Percentiles rank a stretch among this genome's conserved stretches.
These are phyloP conservation scores for Torymus tubicola DNA, from an alignment of 2,888 invertebrate genomes.

Conservation along the genomic window DNA sequence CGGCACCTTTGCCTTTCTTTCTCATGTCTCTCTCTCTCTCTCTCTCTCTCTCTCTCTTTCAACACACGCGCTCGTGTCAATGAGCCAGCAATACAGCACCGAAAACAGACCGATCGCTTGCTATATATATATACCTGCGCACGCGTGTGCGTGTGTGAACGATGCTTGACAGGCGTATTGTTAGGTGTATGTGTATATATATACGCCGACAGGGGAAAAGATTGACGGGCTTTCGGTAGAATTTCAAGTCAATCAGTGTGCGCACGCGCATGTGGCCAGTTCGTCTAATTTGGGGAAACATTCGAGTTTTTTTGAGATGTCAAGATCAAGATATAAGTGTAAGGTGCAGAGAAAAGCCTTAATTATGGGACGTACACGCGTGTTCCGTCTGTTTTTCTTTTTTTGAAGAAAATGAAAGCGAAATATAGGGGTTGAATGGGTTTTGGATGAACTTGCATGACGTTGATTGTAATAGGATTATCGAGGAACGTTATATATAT, in stretches of 20 bases:
- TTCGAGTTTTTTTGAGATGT: slow-evolving; percentile 4
- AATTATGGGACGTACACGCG: too few relatives aligned
- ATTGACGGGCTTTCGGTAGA: slow-evolving; percentile 43
- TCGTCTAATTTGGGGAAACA: slow-evolving; percentile 45
- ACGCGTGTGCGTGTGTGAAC: neutral
- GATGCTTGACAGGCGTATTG: slow-evolving; percentile 51
- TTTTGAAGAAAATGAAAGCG: too few relatives aligned
- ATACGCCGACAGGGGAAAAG: neutral
- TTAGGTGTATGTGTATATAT: too few relatives aligned
- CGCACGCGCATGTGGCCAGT: slow-evolving; percentile 25
- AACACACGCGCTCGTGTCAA: slow-evolving; percentile 38
- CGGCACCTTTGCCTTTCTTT: slow-evolving; percentile 7
- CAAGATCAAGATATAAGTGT: too few relatives aligned
- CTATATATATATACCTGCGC: slow-evolving; percentile 35
- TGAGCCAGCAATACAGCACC: slow-evolving; percentile 43
- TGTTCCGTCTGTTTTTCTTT: too few relatives aligned
- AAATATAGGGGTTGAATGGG: too few relatives aligned
- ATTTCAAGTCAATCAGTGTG: slow-evolving; percentile 48
- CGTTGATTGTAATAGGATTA: too few relatives aligned
- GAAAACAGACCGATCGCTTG: slow-evolving; percentile 27
- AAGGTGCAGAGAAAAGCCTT: too few relatives aligned
- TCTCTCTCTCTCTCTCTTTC: neutral
- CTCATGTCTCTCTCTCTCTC: neutral
- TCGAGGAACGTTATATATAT: too few relatives aligned
- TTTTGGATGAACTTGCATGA: too few relatives aligned